These are phyloP conservation scores for Argyra leucocephala DNA, from an alignment of 2,888 invertebrate genomes.

Conservation along the genomic window DNA sequence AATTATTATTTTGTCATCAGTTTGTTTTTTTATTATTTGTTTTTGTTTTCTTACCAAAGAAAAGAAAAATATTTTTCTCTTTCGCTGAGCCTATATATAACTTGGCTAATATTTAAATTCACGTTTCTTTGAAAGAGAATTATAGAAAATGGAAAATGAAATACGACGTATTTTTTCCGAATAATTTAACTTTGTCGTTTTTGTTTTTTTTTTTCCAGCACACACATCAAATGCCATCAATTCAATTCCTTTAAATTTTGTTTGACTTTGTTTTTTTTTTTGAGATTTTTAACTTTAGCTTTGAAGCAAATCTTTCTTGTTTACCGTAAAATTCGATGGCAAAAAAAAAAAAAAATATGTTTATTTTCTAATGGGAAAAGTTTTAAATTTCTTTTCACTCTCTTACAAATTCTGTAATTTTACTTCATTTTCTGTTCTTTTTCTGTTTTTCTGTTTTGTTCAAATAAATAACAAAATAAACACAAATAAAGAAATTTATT, in stretches of 20 bases:
- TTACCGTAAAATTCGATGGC: no score
- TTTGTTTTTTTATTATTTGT: not conserved
- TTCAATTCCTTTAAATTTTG: not conserved
- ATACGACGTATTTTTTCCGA: not conserved
- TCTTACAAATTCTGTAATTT: not conserved
- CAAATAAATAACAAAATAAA: not conserved
- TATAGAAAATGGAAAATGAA: not conserved
- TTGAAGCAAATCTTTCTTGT: not conserved
- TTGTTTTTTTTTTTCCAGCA: not conserved
- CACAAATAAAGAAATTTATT: not conserved
- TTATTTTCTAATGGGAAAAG: not conserved
- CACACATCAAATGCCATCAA: not conserved
- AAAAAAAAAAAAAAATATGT: not conserved
- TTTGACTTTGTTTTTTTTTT: not conserved
- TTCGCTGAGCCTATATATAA: not conserved
- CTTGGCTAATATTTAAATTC: not conserved
- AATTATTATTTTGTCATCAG: conserved; percentile 1
- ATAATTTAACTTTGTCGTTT: conserved; percentile 6
- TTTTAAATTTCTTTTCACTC: not conserved
- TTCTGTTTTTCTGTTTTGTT: not conserved
- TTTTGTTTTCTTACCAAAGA: not conserved
- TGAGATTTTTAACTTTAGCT: not conserved
- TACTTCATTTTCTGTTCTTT: not conserved
- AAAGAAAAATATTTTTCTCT: not conserved
- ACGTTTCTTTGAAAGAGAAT: not conserved